phyloP scores from a whole-genome alignment of 2,888 invertebrate genomes.

The Pemphredon lugubris region DNA sequence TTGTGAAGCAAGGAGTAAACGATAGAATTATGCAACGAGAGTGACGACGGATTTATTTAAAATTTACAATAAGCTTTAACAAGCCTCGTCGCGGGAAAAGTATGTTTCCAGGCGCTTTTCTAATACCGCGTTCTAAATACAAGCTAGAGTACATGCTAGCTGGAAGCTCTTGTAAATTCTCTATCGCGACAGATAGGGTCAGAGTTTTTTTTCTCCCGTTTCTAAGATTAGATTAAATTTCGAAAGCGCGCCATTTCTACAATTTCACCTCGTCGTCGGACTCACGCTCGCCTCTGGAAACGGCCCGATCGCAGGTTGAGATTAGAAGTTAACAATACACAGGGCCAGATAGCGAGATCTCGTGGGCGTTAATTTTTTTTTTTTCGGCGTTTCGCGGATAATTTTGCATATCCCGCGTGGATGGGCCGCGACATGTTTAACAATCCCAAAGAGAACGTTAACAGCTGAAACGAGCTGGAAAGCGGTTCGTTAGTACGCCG shows the following conservation, averaged over 20 bases:
- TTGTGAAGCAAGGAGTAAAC: too few relatives aligned
- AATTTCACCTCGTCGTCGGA: constrained; percentile 25
- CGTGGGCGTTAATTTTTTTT: background rate
- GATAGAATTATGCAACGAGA: too few relatives aligned
- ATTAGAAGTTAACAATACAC: background rate
- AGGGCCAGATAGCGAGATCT: background rate
- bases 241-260: constrained; percentile 40
- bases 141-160: too few relatives aligned
- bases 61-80: too few relatives aligned
- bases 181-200: constrained; percentile 49
- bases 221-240: constrained; percentile 55
- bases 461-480: constrained; percentile 67
- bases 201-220: constrained; percentile 46
- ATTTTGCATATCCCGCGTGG: constrained; percentile 36
- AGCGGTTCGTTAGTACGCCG: constrained; percentile 67
- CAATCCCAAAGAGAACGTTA: constrained; percentile 60
- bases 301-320: background rate
- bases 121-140: too few relatives aligned
- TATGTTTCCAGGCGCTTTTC: too few relatives aligned
- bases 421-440: constrained; percentile 60
- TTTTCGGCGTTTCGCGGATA: background rate
- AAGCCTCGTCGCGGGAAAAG: too few relatives aligned
- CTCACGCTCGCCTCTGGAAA: constrained; percentile 6
- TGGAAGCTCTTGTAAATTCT: background rate
- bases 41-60: too few relatives aligned